Evolutionary conservation across 2,888 invertebrate species (phyloP).

Genomic region (Rhamphomyia laevipes): DNA sequence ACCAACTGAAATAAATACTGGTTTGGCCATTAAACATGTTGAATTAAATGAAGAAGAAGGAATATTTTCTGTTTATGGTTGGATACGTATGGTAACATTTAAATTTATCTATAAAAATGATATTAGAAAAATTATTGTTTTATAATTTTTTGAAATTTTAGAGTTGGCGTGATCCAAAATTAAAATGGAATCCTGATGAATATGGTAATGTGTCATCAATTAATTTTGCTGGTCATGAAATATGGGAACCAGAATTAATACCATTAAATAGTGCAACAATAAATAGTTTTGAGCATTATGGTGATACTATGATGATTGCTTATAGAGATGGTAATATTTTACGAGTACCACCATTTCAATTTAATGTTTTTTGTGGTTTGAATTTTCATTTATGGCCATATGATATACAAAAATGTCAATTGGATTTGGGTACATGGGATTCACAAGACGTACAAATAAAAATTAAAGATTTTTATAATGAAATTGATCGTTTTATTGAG

Average conservation of each 20-base stretch:
- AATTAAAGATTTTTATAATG: constrained; percentile 12
- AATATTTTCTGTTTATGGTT: constrained; percentile 46
- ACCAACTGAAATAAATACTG: constrained; percentile 31
- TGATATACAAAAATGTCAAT: constrained; percentile 53
- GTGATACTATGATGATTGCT: constrained; percentile 15
- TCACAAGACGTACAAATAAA: constrained; percentile 49
- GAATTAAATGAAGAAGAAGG: constrained; percentile 52
- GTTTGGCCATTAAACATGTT: constrained; percentile 50
- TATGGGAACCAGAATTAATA: constrained; percentile 66
- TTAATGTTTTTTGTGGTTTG: constrained; percentile 50
- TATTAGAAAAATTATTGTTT: background rate
- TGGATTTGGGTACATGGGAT: constrained; percentile 65
- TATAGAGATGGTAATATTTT: constrained; percentile 41
- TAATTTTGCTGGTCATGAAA: constrained; percentile 54
- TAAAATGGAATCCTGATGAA: constrained; percentile 55
- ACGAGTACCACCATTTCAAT: constrained; percentile 59
- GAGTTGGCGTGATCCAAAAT: constrained; percentile 65
- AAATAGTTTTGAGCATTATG: constrained; percentile 39
- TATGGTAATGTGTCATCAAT: constrained; percentile 51
- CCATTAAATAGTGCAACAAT: constrained; percentile 58
- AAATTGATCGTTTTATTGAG: constrained; percentile 23
- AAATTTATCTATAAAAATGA: background rate
- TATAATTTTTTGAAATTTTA: constrained; percentile 28
- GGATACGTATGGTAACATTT: constrained; percentile 47
- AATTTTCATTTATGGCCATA: constrained; percentile 64